These are phyloP conservation scores for Circaetus gallicus DNA, from an alignment of 2,113 vertebrate species.

Conservation along the genomic window DNA sequence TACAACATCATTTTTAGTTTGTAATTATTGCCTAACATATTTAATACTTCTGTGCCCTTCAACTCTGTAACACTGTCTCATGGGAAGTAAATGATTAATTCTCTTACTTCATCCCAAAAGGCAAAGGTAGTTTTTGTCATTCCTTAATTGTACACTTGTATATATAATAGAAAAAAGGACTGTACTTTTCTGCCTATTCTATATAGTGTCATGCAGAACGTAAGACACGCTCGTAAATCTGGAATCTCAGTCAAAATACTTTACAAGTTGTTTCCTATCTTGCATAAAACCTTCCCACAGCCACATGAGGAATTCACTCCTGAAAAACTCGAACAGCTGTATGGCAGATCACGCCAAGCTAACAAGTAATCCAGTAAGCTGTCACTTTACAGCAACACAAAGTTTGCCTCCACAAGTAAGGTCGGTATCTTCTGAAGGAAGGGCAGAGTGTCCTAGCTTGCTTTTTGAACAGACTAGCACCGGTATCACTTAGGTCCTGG, in stretches of 20 bases:
- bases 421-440: neutral
- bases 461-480: neutral
- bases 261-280: neutral
- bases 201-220: neutral
- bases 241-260: neutral
- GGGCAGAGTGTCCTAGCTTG: neutral
- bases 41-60: neutral
- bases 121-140: neutral
- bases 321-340: neutral
- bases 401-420: neutral
- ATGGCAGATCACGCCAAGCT: neutral
- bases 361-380: neutral
- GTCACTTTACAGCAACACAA: neutral
- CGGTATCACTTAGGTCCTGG: neutral
- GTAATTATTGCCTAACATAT: neutral
- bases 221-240: neutral
- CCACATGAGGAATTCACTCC: neutral
- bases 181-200: neutral
- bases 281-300: neutral
- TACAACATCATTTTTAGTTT: neutral
- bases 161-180: neutral
- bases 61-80: neutral
- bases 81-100: neutral
- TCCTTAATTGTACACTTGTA: neutral
- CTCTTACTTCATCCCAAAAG: conserved; percentile 6